A percentile compares a stretch with the other conserved stretches of the same genome.
Conservation (phyloP, 2,888 invertebrate species). For the Graphium colonna region DNA sequence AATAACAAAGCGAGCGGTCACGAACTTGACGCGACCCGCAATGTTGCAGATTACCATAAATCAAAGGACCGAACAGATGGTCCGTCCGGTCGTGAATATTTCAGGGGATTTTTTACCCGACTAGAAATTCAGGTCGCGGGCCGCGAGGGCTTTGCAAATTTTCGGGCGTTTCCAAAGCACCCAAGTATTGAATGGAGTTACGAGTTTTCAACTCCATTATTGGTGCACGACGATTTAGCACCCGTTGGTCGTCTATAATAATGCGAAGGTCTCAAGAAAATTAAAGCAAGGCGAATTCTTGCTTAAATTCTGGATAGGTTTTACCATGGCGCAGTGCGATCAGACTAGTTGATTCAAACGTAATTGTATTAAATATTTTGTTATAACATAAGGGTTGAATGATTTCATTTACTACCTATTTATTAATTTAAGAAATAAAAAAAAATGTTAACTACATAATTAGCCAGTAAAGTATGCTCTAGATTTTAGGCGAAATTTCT, state of each 20-base stretch:
- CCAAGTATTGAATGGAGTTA: slow-evolving; percentile 18
- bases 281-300: background rate
- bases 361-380: no score
- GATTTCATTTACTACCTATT: no score
- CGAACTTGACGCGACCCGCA: slow-evolving; percentile 20
- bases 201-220: slow-evolving; percentile 15
- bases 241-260: background rate
- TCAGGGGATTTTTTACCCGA: slow-evolving; percentile 21
- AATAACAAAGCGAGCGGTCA: slow-evolving; percentile 13
- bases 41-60: slow-evolving; percentile 27
- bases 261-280: slow-evolving; percentile 1
- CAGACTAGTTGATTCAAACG: no score
- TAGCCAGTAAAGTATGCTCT: no score
- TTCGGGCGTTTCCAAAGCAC: slow-evolving; percentile 11
- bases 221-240: background rate
- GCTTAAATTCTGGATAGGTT: background rate
- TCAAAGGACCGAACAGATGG: slow-evolving; percentile 25
- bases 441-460: no score
- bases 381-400: no score
- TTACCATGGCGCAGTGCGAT: no score
- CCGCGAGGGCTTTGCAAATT: slow-evolving; percentile 21
- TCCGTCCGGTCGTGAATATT: slow-evolving; percentile 26
- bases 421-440: no score
- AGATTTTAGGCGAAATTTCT: no score
- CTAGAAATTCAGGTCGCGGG: slow-evolving; percentile 13